Evolutionary conservation across 2,797 vertebrate genomes (phyloP), one percentile per base, ranked within the genome.

Genomic region (Mormyrus hasselquistii): DNA sequence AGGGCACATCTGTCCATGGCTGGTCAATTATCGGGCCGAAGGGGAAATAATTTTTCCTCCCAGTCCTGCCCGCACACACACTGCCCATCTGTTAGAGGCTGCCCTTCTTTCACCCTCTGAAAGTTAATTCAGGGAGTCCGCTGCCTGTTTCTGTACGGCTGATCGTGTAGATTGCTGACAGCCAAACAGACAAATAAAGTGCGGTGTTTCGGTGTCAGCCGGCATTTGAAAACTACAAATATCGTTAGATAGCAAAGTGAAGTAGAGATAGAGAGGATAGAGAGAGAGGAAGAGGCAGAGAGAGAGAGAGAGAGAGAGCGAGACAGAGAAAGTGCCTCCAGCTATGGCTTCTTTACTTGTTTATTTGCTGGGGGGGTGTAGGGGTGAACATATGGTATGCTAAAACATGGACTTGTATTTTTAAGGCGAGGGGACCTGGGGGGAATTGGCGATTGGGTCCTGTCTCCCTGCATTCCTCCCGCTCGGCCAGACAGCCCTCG

Each of bases 371-470:
- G 92, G 89, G 76, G 90, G 49, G 53, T 87, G 86, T 83, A 65
- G 91, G 93, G 93, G 91, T 90, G 94, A 96, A 96, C 96, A 97
- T 96, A 97, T 96, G 96, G 95, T 96, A 93, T 94, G 94, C 94
- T 96, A 96, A 96, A 96, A 95, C 94, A 94, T 91, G 94, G 94
- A 94, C 96, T 96, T 96, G 95, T 96, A 95, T 95, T 96, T 93
- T 92, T 92, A 93, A 95, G 94, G 93, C 95, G 93, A 79, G 93
- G 93, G 92, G 88, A 92, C 94, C 95, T 94, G 92, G 87, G 93
- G 95, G 95, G 93, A 94, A 91, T 89, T 91, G 91, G 93, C 94
- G 92, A 90, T 88, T 86, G 92, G 91, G 91, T 92, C 92, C 94
- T 97, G 96, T 96, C 96, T 96, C 93, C 94, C 95, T 94, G 91